Percentiles rank a stretch among this genome's conserved stretches.
These are phyloP conservation scores for Petromus typicus DNA, from an alignment of 2,113 vertebrate genomes.

Conservation along the genomic window DNA sequence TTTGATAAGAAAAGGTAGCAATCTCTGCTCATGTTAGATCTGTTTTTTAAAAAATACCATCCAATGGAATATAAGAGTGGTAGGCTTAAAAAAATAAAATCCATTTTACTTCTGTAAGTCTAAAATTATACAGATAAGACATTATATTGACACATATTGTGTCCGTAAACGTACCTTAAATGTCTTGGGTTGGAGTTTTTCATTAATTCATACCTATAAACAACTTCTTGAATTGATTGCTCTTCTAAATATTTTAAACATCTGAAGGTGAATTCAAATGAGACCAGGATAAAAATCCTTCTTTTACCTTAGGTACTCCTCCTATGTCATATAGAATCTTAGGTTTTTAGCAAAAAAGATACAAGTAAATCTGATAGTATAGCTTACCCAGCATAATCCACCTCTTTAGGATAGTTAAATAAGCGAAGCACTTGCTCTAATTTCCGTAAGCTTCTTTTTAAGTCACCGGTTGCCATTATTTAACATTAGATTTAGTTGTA, in stretches of 20 bases:
- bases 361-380: not conserved
- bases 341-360: conserved; percentile 32
- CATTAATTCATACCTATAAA: conserved; percentile 4
- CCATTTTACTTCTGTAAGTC: not conserved
- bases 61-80: not conserved
- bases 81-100: conserved; percentile 2
- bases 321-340: not conserved
- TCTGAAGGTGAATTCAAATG: conserved; percentile 15
- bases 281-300: not conserved
- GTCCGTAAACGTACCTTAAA: conserved; percentile 3
- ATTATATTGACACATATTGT: not conserved
- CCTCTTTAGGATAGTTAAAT: conserved; percentile 91
- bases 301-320: not conserved
- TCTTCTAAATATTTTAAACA: conserved; percentile 41
- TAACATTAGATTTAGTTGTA: conserved; percentile 64
- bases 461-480: conserved; percentile 93
- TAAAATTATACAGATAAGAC: not conserved
- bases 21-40: not conserved
- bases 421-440: conserved; percentile 92
- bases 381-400: conserved; percentile 93
- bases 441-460: conserved; percentile 93
- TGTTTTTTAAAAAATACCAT: not conserved
- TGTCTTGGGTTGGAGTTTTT: not conserved
- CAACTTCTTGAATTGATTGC: not conserved
- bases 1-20: not conserved